Percentiles rank a stretch among this genome's conserved stretches.
phyloP scores from a whole-genome alignment of 2,113 vertebrate species.

The Lucifuga dentata region DNA sequence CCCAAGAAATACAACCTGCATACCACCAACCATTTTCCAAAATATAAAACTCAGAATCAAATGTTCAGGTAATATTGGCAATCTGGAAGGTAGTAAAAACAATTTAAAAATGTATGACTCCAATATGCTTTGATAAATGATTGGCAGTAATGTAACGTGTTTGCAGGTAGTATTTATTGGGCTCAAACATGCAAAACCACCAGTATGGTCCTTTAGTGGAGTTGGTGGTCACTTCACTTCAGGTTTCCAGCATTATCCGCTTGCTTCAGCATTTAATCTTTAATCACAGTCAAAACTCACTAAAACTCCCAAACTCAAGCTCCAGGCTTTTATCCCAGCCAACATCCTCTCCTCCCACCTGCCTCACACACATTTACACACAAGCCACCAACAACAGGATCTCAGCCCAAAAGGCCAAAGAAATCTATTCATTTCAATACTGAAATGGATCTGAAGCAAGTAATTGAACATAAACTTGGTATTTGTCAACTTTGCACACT shows the following conservation, averaged over 20 bases:
- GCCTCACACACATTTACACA: neutral
- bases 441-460: neutral
- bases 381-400: neutral
- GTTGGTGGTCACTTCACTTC: neutral
- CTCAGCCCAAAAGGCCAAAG: slow-evolving; percentile 27
- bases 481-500: slow-evolving; percentile 41
- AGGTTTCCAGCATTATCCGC: neutral
- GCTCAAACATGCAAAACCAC: too few relatives aligned
- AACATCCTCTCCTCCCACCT: too few relatives aligned
- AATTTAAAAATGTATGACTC: too few relatives aligned
- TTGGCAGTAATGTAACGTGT: too few relatives aligned
- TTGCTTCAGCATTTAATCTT: slow-evolving; percentile 12
- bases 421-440: slow-evolving; percentile 1
- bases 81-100: too few relatives aligned
- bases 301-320: slow-evolving; percentile 5
- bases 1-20: too few relatives aligned
- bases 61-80: too few relatives aligned
- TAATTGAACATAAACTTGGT: slow-evolving; percentile 10
- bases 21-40: too few relatives aligned
- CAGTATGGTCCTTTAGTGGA: too few relatives aligned
- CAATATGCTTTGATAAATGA: too few relatives aligned
- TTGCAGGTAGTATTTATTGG: too few relatives aligned
- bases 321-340: neutral
- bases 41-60: too few relatives aligned
- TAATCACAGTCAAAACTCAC: slow-evolving; percentile 22